Conservation (phyloP, 2,888 invertebrate species). For the Torymus aiolomorphi region DNA sequence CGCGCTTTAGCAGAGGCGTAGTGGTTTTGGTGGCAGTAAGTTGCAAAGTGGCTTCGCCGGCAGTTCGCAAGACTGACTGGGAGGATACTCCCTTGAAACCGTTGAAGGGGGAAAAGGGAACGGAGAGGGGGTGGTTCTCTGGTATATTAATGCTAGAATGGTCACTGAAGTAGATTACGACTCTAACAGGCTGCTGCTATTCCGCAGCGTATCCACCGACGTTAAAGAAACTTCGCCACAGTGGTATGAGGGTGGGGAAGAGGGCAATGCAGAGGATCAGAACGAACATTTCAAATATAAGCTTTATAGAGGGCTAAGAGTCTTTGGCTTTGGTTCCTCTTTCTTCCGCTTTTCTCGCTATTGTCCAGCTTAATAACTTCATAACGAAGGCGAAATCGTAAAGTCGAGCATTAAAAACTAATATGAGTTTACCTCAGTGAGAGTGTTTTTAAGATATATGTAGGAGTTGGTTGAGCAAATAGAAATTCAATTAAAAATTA, state of each 20-base stretch:
- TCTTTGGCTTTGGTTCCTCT: not conserved
- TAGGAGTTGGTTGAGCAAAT: not conserved
- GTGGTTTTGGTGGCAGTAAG: constrained; percentile 50
- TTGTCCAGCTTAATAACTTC: constrained; percentile 31
- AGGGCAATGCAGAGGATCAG: too few relatives aligned
- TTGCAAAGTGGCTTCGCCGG: constrained; percentile 63
- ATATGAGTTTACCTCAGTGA: too few relatives aligned
- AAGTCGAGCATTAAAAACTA: not conserved
- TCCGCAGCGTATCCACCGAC: constrained; percentile 37
- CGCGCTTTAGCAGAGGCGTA: not conserved
- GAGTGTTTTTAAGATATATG: not conserved
- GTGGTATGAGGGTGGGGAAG: not conserved
- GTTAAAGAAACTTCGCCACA: constrained; percentile 62
- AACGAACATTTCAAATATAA: constrained; percentile 26
- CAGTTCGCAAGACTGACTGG: constrained; percentile 59
- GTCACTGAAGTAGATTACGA: constrained; percentile 63
- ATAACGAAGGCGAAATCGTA: not conserved
- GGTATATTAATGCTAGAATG: constrained; percentile 62
- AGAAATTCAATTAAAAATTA: too few relatives aligned
- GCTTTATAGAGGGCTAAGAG: not conserved
- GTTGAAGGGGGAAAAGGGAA: constrained; percentile 14
- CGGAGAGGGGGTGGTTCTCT: constrained; percentile 40
- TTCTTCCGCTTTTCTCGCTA: not conserved
- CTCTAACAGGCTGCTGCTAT: constrained; percentile 57
- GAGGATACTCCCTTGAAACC: constrained; percentile 44